These are phyloP conservation scores for Tiphia femorata DNA, from an alignment of 2,888 invertebrate genomes.

Conservation along the genomic window DNA sequence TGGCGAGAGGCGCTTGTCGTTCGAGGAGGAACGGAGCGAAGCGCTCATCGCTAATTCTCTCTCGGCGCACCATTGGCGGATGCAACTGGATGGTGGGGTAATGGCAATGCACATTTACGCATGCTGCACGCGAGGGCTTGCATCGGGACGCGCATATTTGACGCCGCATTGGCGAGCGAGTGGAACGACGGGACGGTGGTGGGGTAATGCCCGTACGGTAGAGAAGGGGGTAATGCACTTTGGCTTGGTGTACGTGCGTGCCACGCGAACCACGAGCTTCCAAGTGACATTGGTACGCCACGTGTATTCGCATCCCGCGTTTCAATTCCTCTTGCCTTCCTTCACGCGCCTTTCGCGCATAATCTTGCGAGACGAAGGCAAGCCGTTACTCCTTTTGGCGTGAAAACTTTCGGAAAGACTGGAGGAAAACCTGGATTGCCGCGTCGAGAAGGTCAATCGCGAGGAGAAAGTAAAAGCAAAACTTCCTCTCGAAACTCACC, in stretches of 20 bases:
- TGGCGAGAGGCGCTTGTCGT: too few species aligned
- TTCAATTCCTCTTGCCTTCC: not conserved
- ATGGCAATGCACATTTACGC: constrained; percentile 41
- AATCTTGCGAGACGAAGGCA: too few species aligned
- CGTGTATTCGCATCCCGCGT: constrained; percentile 11
- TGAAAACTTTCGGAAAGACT: too few species aligned
- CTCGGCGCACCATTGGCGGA: constrained; percentile 31
- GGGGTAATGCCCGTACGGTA: constrained; percentile 27
- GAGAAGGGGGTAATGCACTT: constrained; percentile 36
- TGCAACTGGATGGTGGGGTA: constrained; percentile 31
- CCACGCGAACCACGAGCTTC: constrained; percentile 24
- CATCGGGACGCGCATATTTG: constrained; percentile 32
- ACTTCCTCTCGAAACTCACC: too few species aligned
- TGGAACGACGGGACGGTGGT: constrained; percentile 27
- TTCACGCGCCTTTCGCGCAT: not conserved
- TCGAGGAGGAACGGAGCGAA: too few species aligned
- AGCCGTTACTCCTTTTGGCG: too few species aligned
- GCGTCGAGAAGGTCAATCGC: too few species aligned
- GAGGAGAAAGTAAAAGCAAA: too few species aligned
- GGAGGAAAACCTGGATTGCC: too few species aligned
- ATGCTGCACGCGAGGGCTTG: constrained; percentile 32
- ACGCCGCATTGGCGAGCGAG: constrained; percentile 38
- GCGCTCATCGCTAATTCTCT: not conserved
- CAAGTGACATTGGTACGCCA: constrained; percentile 55
- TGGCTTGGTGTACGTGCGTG: constrained; percentile 26